phyloP scores from a whole-genome alignment of 2,797 vertebrate genomes.

The Heteromormyrus szaboi region DNA sequence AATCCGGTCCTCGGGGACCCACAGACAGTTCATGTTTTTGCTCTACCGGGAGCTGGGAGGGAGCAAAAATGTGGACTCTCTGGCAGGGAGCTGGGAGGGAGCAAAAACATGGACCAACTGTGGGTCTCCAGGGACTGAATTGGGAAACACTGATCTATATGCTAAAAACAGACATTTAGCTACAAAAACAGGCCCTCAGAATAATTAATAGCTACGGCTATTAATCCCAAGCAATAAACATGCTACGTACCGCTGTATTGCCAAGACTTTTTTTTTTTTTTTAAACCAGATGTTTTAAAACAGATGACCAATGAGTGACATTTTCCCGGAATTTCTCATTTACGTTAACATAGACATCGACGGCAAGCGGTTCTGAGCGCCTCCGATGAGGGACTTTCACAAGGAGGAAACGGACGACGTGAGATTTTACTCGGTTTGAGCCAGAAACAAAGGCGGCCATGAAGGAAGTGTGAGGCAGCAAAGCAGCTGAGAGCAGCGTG shows the following conservation, averaged over 20 bases:
- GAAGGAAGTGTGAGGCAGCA: conserved; percentile 35
- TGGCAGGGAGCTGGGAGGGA: background rate
- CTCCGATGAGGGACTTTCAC: background rate
- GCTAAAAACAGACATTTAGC: background rate
- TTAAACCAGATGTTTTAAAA: background rate
- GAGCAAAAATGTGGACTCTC: background rate
- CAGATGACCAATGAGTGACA: background rate
- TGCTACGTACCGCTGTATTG: background rate
- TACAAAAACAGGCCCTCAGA: background rate
- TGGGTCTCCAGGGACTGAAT: background rate
- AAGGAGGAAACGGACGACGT: background rate
- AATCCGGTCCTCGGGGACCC: background rate
- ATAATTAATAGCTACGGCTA: background rate
- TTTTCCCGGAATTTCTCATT: background rate
- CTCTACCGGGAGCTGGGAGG: background rate
- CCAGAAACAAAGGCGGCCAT: conserved; percentile 45
- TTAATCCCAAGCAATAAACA: background rate
- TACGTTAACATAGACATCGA: background rate
- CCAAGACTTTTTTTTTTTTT: background rate
- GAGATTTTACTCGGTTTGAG: conserved; percentile 10
- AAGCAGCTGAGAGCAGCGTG: conserved; percentile 16
- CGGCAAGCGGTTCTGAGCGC: background rate
- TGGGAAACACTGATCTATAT: background rate
- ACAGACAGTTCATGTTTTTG: background rate
- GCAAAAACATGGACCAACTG: background rate